Percentiles rank a stretch among this genome's conserved stretches.
Evolutionary conservation across 2,797 vertebrate species (phyloP).

Genomic region (Etheostoma nigrum): DNA sequence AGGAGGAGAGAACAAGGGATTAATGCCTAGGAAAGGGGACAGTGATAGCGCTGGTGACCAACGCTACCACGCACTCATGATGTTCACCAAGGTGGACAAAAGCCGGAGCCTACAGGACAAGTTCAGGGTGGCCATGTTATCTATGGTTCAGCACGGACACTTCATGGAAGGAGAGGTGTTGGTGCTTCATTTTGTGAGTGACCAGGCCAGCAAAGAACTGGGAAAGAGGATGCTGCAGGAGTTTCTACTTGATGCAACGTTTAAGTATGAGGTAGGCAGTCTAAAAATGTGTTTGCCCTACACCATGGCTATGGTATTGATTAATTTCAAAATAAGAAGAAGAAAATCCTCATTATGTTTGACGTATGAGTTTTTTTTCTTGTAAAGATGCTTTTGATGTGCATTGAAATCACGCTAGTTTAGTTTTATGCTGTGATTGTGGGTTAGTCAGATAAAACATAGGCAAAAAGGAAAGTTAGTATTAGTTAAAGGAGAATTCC

Average conservation of each 20-base stretch:
- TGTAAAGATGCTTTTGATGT: neutral
- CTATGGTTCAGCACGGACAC: conserved; percentile 87
- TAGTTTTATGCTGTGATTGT: neutral
- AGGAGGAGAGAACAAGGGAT: conserved; percentile 14
- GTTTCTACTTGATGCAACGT: conserved; percentile 86
- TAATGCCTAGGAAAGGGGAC: conserved; percentile 39
- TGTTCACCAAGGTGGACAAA: conserved; percentile 95
- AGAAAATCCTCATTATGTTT: neutral
- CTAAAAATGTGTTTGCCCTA: neutral
- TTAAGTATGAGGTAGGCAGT: conserved; percentile 90
- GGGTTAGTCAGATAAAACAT: neutral
- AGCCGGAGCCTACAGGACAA: conserved; percentile 89
- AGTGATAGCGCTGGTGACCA: conserved; percentile 27
- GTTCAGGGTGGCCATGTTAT: conserved; percentile 90
- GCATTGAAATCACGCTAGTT: neutral
- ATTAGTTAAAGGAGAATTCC: too few relatives aligned
- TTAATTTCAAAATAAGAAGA: neutral
- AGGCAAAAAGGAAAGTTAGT: neutral
- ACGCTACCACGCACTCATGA: conserved; percentile 89
- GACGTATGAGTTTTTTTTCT: neutral
- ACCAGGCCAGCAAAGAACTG: conserved; percentile 87
- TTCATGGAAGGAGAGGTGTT: conserved; percentile 88
- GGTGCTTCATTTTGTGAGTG: conserved; percentile 93
- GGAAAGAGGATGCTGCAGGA: conserved; percentile 87
- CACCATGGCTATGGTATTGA: neutral